A percentile compares a stretch with the other conserved stretches of the same genome.
phyloP scores from a whole-genome alignment of 2,797 vertebrate genomes.

The Anomalospiza imberbis region DNA sequence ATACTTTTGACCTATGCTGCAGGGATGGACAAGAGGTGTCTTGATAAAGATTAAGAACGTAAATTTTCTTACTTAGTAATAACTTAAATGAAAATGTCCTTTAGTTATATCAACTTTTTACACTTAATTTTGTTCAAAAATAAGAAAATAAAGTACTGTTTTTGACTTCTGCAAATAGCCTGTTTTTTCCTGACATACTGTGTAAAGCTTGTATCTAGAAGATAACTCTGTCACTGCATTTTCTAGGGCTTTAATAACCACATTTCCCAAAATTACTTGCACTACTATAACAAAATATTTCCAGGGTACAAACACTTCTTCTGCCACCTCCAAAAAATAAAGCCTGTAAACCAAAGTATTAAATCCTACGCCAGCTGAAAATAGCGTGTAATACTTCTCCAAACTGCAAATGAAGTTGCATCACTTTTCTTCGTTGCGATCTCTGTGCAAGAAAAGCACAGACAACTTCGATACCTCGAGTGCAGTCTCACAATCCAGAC shows the following conservation, averaged over 20 bases:
- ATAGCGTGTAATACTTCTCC: not conserved
- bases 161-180: not conserved
- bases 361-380: not conserved
- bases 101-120: not conserved
- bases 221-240: not conserved
- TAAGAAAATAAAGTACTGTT: not conserved
- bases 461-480: not conserved
- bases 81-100: not conserved
- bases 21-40: not conserved
- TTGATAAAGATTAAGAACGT: not conserved
- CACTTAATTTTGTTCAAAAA: not conserved
- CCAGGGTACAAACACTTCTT: not conserved
- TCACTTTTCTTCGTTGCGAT: not conserved
- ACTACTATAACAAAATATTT: not conserved
- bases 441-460: accelerated
- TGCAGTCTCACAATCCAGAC: not conserved
- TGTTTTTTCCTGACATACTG: not conserved
- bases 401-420: not conserved
- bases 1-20: slow-evolving; percentile 15
- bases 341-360: not conserved
- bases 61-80: not conserved
- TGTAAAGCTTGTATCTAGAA: not conserved
- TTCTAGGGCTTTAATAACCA: not conserved
- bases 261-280: not conserved
- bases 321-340: accelerated